Evolutionary conservation across 2,797 vertebrate species (phyloP).

Genomic region (Naso thynnoides): DNA sequence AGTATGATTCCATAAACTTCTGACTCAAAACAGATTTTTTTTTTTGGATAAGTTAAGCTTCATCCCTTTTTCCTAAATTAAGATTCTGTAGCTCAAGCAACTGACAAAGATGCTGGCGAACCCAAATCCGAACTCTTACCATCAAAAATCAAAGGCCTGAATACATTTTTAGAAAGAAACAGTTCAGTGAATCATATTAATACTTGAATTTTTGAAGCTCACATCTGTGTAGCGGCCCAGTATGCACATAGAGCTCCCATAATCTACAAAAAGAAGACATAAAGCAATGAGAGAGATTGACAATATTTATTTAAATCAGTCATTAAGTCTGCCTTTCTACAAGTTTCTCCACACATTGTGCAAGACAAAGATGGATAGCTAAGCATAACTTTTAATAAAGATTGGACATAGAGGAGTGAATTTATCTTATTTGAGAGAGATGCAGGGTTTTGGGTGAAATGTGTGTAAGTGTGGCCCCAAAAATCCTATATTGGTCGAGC

Average conservation of each 20-base stretch:
- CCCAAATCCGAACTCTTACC: neutral
- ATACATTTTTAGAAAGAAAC: neutral
- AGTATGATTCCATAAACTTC: neutral
- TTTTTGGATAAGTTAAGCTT: neutral
- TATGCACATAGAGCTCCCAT: neutral
- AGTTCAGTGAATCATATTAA: neutral
- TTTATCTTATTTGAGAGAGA: neutral
- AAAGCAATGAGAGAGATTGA: neutral
- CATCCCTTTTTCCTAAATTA: neutral
- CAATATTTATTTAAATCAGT: neutral
- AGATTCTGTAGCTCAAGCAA: neutral
- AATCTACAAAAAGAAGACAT: neutral
- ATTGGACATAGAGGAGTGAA: neutral
- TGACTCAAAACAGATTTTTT: neutral
- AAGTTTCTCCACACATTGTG: neutral
- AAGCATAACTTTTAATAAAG: neutral
- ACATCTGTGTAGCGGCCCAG: neutral
- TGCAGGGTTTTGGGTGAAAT: constrained; percentile 18
- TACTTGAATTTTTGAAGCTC: neutral
- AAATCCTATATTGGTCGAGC: no score
- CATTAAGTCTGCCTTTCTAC: neutral
- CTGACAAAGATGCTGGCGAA: neutral
- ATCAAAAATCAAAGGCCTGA: neutral
- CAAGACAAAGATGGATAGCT: neutral
- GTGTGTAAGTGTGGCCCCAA: no score